Conservation (phyloP, 2,888 invertebrate species). For the Diloba caeruleocephala region DNA sequence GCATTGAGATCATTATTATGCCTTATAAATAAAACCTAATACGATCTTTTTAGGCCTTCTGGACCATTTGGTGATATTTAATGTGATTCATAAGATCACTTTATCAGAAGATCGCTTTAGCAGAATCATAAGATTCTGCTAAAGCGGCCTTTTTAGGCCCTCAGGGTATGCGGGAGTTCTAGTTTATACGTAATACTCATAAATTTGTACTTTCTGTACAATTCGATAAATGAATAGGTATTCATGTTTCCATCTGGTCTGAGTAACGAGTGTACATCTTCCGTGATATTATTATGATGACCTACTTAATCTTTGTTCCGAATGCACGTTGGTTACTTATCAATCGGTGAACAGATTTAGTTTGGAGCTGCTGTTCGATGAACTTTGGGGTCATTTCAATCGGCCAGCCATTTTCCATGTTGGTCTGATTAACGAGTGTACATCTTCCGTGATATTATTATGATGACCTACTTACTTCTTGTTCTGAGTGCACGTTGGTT, state of each 20-base stretch:
- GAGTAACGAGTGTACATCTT: constrained; percentile 47
- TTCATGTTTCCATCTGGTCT: constrained; percentile 31
- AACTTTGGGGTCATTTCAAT: constrained; percentile 28
- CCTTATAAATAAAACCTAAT: no score
- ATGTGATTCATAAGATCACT: no score
- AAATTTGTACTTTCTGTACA: not conserved
- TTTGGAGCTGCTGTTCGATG: constrained; percentile 36
- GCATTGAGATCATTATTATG: no score
- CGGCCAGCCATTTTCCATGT: no score
- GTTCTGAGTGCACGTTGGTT: constrained; percentile 51
- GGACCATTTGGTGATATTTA: no score
- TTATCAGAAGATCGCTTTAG: no score
- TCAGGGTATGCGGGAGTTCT: no score
- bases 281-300: constrained; percentile 54
- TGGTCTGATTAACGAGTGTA: constrained; percentile 46
- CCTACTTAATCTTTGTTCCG: constrained; percentile 57
- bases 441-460: constrained; percentile 49
- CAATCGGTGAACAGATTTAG: constrained; percentile 40
- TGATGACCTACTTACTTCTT: constrained; percentile 58
- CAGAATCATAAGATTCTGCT: no score
- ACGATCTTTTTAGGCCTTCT: no score
- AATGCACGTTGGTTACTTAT: constrained; percentile 46
- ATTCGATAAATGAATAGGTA: constrained; percentile 23
- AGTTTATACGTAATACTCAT: no score
- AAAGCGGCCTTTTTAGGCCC: no score